Base-by-base conservation (phyloP, 1,140 invertebrate genomes). In the Lucilia cuprina region DNA sequence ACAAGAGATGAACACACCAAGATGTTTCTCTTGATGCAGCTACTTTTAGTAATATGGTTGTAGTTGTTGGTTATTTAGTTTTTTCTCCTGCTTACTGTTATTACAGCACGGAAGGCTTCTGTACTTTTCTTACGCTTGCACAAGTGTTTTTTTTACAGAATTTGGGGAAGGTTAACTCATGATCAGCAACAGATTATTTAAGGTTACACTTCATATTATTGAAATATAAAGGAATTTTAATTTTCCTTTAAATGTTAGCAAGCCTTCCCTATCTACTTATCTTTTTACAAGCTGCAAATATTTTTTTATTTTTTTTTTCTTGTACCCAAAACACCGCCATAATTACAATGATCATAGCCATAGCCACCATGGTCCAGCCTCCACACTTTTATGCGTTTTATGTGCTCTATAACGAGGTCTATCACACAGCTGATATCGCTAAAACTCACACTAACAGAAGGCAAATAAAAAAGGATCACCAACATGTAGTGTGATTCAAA, bases 351-450 rank as follows among this genome's bases (percentile, higher is more conserved):
- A 80, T 80, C 77, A 80, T 80, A 49, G 77, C 41, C 41, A 49
- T 21, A 80, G 41, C 41, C 77, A 80, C 77, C 77, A 80, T 50
- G 77, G 77, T 80, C 47, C 77, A 80, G 77, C 77, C 77, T 80
- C 77, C 77, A 80, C 77, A 80, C 41, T 80, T 80, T 80, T 80
- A 80, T 80, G 77, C 77, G 41, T 80, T 80, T 80, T 80, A 80
- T 80, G 77, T 80, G 77, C 77, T 80, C 77, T 41, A 50, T 80
- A 80, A 80, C 77, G 77, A 80, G 77, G 77, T 80, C 41, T 80
- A 80, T 80, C 77, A 80, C 77, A 80, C 47, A 50, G 25, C 41
- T 49, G 34, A 49, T 80, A 80, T 70, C 65, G 65, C 65, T 70
- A 21, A 70, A 70, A 70, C 65, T 70, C 65, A 70, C 65, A 70